Conservation (phyloP, 2,888 invertebrate species). For the Brachylomia viminalis region DNA sequence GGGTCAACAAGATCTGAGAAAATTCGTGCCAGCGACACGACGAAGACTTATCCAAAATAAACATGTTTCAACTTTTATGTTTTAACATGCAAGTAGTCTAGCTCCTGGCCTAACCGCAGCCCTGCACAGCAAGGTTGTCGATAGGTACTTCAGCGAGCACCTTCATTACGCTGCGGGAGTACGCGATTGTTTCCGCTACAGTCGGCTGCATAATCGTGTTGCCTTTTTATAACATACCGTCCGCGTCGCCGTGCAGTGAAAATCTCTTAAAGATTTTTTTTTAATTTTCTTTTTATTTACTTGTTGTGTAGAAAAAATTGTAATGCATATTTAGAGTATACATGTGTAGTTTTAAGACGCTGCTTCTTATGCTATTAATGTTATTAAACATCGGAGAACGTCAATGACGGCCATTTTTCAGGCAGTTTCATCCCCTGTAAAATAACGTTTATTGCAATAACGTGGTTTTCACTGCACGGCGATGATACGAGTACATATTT, state of each 20-base stretch:
- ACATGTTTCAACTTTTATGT: not conserved
- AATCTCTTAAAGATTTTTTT: not conserved
- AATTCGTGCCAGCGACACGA: too few species aligned
- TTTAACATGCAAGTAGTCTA: not conserved
- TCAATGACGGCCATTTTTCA: too few species aligned
- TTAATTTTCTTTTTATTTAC: not conserved
- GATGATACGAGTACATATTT: too few species aligned
- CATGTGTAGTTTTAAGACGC: not conserved
- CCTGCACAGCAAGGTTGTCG: slow-evolving; percentile 56
- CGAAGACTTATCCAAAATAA: not conserved
- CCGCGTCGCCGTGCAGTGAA: not conserved
- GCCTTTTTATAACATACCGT: slow-evolving; percentile 11
- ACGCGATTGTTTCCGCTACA: slow-evolving; percentile 65
- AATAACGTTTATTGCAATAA: too few species aligned
- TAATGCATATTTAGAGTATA: not conserved
- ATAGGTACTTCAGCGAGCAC: slow-evolving; percentile 65
- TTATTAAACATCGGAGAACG: too few species aligned
- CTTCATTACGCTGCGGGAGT: slow-evolving; percentile 65
- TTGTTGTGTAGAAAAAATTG: not conserved
- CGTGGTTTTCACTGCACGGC: too few species aligned
- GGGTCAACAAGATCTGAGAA: too few species aligned
- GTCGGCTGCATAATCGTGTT: slow-evolving; percentile 38
- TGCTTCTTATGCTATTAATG: too few species aligned
- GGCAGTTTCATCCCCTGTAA: too few species aligned
- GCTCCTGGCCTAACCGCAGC: slow-evolving; percentile 39